Evolutionary conservation across 2,888 invertebrate species (phyloP), one percentile per base, ranked within the genome.

Genomic region (Cryptocheilus praepositus): DNA sequence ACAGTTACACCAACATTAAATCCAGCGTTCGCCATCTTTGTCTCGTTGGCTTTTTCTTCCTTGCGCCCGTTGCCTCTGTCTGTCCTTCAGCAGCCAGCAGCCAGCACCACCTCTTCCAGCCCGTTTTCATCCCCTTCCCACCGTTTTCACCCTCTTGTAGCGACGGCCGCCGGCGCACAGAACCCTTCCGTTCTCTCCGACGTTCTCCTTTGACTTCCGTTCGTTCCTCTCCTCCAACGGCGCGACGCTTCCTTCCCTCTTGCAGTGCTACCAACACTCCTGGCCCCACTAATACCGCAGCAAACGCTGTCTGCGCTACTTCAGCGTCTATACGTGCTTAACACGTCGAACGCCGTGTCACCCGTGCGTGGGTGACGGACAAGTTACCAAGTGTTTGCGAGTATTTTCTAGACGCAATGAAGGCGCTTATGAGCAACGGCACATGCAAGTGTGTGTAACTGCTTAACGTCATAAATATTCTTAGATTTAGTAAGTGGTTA

Each of bases 181-280:
- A 69, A 77, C 76, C 68, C 80, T 82, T 83, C 83, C 83, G 83
- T 66, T 80, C 81, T 74, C 82, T 82, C 76, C 75, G 76, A 65
- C 81, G 74, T 81, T 83, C 82, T 77, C 83, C 74, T 83, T 83
- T 79, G 70, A 70, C 83, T 77, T 83, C 83, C 83, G 83, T 83
- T 83, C 81, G 80, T 76, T 74, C 73, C 63, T 61, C 79, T 61
- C 58, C 67, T 77, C 79, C 73, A 21, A 43, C 21, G 28, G 19
- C 18, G 36, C 55, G 45, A 46, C 51, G n/a, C 51, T 49, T 22
- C 21, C 51, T 19, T 21, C 52, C 19, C 52, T 21, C 53, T 36
- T 36, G 36, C 49, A 49, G 16, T 18, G 49, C 49, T 18, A 49
- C 49, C 49, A 49, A 49, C 49, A 49, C 16, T 49, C 49, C 2